Evolutionary conservation across 35 echinoderm and acorn worm species (phyloP).

Genomic region (Stichopus chloronotus): DNA sequence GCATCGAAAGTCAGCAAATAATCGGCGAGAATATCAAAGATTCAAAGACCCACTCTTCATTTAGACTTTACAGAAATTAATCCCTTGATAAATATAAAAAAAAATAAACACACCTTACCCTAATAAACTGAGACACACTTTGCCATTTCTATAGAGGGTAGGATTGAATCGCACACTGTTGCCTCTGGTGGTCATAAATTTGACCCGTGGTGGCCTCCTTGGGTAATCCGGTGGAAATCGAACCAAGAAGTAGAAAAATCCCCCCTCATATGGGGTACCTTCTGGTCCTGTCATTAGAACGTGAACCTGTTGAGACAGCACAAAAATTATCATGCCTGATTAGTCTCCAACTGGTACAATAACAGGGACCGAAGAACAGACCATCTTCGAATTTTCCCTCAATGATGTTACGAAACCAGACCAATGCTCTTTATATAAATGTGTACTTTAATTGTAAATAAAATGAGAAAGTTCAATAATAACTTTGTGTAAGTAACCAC

Average conservation of each 20-base stretch:
- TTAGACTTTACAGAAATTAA: too few species aligned
- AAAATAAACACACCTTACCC: slow-evolving; percentile 53
- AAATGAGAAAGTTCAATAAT: too few species aligned
- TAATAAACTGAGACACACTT: slow-evolving; percentile 83
- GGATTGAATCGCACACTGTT: slow-evolving; percentile 85
- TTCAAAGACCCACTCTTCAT: too few species aligned
- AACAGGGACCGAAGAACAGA: neutral
- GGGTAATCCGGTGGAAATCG: slow-evolving; percentile 88
- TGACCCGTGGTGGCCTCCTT: slow-evolving; percentile 81
- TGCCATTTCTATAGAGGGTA: slow-evolving; percentile 83
- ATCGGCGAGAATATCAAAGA: too few species aligned
- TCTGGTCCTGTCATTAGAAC: slow-evolving; percentile 81
- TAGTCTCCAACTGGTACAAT: too few species aligned
- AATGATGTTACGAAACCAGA: neutral
- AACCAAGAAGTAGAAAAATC: slow-evolving; percentile 80
- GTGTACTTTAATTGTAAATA: neutral
- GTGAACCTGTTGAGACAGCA: slow-evolving; percentile 70
- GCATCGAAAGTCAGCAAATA: too few species aligned
- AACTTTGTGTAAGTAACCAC: too few species aligned
- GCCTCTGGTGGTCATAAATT: slow-evolving; percentile 80
- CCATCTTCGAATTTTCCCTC: too few species aligned
- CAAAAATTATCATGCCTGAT: too few species aligned
- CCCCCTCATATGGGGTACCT: slow-evolving; percentile 68
- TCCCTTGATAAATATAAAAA: too few species aligned
- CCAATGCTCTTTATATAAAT: neutral